A percentile compares a stretch with the other conserved stretches of the same genome.
These are phyloP conservation scores for Cephus runcator DNA, from an alignment of 2,888 invertebrate genomes.

Conservation along the genomic window DNA sequence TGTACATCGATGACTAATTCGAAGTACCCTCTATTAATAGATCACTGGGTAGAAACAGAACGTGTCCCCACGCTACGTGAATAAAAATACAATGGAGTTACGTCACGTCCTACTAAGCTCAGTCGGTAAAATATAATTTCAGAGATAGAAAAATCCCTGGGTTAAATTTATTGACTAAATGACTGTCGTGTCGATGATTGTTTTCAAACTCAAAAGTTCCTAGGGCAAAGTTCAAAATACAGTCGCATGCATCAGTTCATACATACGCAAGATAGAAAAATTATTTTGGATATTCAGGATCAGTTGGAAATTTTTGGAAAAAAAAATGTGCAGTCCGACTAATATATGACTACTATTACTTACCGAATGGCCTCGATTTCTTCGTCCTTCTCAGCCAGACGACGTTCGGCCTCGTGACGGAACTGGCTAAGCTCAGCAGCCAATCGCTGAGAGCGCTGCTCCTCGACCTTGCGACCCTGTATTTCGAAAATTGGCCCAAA, in stretches of 20 bases:
- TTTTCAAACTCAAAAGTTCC: neutral
- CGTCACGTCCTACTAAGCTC: neutral
- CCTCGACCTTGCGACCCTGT: constrained; percentile 96
- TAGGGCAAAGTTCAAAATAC: neutral
- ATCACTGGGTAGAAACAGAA: constrained; percentile 6
- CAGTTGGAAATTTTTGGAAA: neutral
- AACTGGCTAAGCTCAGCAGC: constrained; percentile 92
- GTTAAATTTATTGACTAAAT: neutral
- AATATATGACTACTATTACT: constrained; percentile 60
- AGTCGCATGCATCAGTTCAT: neutral
- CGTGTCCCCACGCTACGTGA: neutral
- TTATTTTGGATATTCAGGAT: neutral
- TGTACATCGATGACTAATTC: neutral
- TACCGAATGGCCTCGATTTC: constrained; percentile 98
- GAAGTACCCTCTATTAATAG: constrained; percentile 32
- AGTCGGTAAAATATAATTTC: neutral
- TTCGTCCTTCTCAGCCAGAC: constrained; percentile 97
- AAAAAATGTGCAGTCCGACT: neutral
- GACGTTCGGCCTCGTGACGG: constrained; percentile 97
- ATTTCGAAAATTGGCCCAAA: constrained; percentile 12
- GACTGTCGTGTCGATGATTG: neutral
- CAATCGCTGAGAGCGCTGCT: constrained; percentile 93
- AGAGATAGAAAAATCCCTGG: neutral
- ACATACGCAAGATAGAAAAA: neutral
- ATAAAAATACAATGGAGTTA: neutral